Evolutionary conservation across 2,797 vertebrate species (phyloP).

Genomic region (Diplodus sargus): DNA sequence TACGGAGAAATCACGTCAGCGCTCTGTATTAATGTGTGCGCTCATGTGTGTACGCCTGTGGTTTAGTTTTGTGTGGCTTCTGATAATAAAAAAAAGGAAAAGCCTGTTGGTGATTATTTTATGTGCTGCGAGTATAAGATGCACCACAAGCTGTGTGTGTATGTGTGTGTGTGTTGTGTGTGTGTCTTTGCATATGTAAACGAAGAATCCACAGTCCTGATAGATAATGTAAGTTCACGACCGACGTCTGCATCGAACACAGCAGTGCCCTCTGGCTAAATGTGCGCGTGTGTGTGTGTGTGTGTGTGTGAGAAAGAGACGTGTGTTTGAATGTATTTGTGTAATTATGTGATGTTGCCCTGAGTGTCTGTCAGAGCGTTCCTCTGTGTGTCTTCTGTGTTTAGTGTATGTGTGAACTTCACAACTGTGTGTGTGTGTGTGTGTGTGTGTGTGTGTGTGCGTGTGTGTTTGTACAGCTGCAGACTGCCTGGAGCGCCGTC

Average conservation of each 20-base stretch:
- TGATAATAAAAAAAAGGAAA: background rate
- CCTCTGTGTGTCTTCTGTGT: background rate
- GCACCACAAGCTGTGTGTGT: background rate
- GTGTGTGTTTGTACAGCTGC: background rate
- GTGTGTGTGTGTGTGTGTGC: constrained; percentile 10
- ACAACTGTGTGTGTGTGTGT: background rate
- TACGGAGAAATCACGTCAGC: background rate
- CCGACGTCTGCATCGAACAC: constrained; percentile 9
- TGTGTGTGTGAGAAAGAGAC: constrained; percentile 15
- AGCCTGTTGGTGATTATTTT: background rate
- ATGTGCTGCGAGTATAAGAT: too few species aligned
- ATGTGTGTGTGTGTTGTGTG: background rate
- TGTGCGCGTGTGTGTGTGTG: background rate
- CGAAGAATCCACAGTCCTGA: background rate
- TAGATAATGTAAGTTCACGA: constrained; percentile 36
- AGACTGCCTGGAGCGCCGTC: background rate
- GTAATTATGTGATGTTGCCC: constrained; percentile 18
- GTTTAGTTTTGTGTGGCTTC: background rate
- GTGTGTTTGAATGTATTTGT: constrained; percentile 46
- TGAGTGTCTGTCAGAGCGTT: constrained; percentile 1
- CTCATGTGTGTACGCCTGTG: background rate
- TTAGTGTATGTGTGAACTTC: background rate
- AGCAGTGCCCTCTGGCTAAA: constrained; percentile 10
- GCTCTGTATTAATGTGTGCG: background rate
- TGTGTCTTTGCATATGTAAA: background rate